These are phyloP conservation scores for Cremastinae sp. DNA, from an alignment of 2,888 invertebrate species.

Conservation along the genomic window DNA sequence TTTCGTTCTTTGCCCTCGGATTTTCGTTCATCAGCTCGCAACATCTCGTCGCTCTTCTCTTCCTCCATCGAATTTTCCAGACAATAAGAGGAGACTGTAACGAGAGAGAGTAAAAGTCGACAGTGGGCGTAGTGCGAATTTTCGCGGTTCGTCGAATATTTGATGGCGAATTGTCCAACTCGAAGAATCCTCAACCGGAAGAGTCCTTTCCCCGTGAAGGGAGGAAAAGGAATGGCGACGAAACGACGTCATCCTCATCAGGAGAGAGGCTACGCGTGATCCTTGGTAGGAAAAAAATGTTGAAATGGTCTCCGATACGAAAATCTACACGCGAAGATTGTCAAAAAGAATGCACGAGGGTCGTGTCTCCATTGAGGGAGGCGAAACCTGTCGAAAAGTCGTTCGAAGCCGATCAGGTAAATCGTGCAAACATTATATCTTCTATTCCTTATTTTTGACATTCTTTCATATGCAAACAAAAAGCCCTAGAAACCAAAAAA, in stretches of 20 bases:
- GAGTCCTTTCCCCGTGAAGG: not conserved
- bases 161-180: not conserved
- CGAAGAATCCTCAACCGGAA: slow-evolving; percentile 27
- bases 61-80: slow-evolving; percentile 29
- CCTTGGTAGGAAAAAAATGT: not conserved
- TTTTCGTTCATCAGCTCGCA: too few relatives aligned
- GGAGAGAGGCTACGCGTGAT: not conserved
- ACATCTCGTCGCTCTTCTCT: slow-evolving; percentile 47
- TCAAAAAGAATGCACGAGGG: slow-evolving; percentile 23
- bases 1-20: not conserved
- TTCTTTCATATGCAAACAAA: too few relatives aligned
- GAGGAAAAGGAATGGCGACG: not conserved
- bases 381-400: slow-evolving; percentile 31
- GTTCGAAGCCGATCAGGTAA: slow-evolving; percentile 51
- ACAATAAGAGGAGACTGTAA: not conserved
- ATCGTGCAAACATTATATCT: slow-evolving; percentile 15
- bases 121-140: not conserved
- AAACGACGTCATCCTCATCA: slow-evolving; percentile 1
- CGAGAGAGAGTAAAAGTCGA: too few relatives aligned
- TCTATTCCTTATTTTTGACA: not conserved
- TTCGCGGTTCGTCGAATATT: not conserved
- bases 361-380: slow-evolving; percentile 2
- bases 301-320: slow-evolving; percentile 32
- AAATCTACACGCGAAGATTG: slow-evolving; percentile 38
- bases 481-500: too few relatives aligned